Conservation (phyloP, 2,797 vertebrate genomes). For the Myoxocephalus aenaeus region DNA sequence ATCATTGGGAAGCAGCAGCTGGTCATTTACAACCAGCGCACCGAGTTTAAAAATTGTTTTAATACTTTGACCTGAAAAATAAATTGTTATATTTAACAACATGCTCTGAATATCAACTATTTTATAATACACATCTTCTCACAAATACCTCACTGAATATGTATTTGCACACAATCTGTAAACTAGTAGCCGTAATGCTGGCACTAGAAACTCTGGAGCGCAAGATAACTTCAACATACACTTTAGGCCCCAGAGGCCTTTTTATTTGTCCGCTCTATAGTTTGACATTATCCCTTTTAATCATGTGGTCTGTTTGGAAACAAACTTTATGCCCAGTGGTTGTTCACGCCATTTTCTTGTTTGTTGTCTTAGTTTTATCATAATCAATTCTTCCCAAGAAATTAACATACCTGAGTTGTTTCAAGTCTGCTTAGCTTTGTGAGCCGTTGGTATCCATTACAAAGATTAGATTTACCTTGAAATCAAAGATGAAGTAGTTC, state of each 20-base stretch:
- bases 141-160: background rate
- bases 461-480: constrained; percentile 75
- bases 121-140: background rate
- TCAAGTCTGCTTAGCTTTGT: constrained; percentile 64
- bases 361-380: constrained; percentile 59
- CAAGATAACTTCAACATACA: constrained; percentile 2
- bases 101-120: background rate
- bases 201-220: background rate
- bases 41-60: background rate
- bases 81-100: background rate
- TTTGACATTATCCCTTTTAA: constrained; percentile 46
- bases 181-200: background rate
- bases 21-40: constrained; percentile 1
- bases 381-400: constrained; percentile 57
- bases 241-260: background rate
- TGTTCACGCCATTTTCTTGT: constrained; percentile 36
- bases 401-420: constrained; percentile 65
- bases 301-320: constrained; percentile 38
- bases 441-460: constrained; percentile 58
- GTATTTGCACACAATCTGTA: background rate
- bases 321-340: constrained; percentile 42
- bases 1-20: background rate
- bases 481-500: constrained; percentile 76
- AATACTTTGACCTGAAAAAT: background rate
- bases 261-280: background rate